Evolutionary conservation across 2,113 vertebrate genomes (phyloP).

Genomic region (Megaleporinus macrocephalus): DNA sequence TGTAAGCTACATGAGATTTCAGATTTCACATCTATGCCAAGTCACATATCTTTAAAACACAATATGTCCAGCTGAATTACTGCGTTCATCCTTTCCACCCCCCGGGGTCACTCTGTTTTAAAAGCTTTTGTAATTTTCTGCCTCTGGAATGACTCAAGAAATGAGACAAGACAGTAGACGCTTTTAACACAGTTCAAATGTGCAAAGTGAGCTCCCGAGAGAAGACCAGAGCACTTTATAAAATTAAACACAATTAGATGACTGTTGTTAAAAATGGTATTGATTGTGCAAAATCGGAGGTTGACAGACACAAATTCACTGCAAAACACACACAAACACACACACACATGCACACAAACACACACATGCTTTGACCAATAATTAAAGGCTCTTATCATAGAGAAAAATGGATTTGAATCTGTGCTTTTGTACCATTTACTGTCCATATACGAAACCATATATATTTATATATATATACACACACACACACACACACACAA

Average conservation of each 20-base stretch:
- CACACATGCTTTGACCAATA: too few relatives aligned
- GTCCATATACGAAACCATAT: too few relatives aligned
- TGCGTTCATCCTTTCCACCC: too few relatives aligned
- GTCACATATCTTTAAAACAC: background rate
- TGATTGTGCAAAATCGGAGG: background rate
- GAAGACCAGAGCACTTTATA: slow-evolving; percentile 1
- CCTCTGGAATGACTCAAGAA: background rate
- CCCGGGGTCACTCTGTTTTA: background rate
- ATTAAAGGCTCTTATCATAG: too few relatives aligned
- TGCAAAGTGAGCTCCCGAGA: slow-evolving; percentile 1
- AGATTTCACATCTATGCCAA: too few relatives aligned
- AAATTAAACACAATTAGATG: slow-evolving; percentile 22
- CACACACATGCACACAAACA: too few relatives aligned
- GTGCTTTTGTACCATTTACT: too few relatives aligned
- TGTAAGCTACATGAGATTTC: background rate
- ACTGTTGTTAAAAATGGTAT: background rate
- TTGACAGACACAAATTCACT: background rate
- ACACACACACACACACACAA: too few relatives aligned
- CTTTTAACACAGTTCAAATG: background rate
- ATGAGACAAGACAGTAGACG: background rate
- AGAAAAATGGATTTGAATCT: too few relatives aligned
- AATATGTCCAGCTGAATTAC: background rate
- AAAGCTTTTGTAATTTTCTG: slow-evolving; percentile 8
- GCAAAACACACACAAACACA: background rate
- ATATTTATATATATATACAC: too few relatives aligned